Evolutionary conservation across 2,888 invertebrate genomes (phyloP), one percentile per base, ranked within the genome.

Genomic region (Ochropacha duplaris): DNA sequence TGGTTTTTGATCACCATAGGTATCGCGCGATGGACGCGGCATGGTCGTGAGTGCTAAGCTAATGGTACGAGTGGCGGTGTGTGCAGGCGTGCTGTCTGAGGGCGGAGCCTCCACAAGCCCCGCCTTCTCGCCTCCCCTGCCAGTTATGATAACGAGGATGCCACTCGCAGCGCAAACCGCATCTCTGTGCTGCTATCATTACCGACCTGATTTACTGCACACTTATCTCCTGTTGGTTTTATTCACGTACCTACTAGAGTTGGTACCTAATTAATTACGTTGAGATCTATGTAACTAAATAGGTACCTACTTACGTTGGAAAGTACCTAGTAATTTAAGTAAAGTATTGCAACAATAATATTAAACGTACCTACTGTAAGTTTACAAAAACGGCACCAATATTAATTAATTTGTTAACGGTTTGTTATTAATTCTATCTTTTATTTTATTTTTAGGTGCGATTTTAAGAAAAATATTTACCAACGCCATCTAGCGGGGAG

Each of bases 1-100:
- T 61, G 99, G 99, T 92, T 99, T 99, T 91, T 99, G 98, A 88
- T 99, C 99, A 84, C 98, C 98, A 93, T 99, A 99, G 59, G 98
- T 97, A 90, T 98, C 98, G 76, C 98, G 96, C 79, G 98, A 97
- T 74, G 99, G 99, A 85, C 99, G 96, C 86, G 99, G 99, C 99
- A 99, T 99, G 61, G 69, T 90, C 44, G 44, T 44, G 44, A 44
- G 44, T 44, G 50, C 36, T 50, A 54, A 50, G 50, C 36, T 50
- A 54, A 50, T 50, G 56, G 55, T 57, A 56, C 59, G 68, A 52
- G 61, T 55, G 65, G 72, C 69, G 67, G 65, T 66, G 69, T 66
- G 64, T 57, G 62, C 63, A 67, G 74, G 72, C 71, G 72, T 62
- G 71, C 65, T 58, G 59, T 52, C 59, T 63, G 62, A 74, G 76